A percentile compares a stretch with the other conserved stretches of the same genome.
These are phyloP conservation scores for Cyanoramphus novaezelandiae DNA, from an alignment of 2,113 vertebrate genomes.

Conservation along the genomic window DNA sequence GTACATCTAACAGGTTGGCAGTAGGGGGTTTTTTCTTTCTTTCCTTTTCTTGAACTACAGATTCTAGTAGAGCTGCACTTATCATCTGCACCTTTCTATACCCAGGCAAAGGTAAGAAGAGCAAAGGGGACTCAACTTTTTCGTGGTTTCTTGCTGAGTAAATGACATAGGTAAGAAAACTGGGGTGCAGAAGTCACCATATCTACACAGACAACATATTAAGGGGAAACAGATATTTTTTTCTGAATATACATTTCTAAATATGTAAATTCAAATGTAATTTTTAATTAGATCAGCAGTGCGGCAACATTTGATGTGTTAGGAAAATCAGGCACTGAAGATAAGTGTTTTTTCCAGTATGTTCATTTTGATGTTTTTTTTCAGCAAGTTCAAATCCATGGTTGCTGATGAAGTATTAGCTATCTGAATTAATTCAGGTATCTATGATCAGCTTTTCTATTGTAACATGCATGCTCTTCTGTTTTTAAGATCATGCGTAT, in stretches of 20 bases:
- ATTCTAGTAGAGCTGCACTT: background rate
- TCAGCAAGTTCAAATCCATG: background rate
- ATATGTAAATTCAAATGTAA: background rate
- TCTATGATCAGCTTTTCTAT: background rate
- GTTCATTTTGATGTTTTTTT: background rate
- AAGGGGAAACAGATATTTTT: background rate
- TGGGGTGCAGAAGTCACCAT: background rate
- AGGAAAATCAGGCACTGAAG: background rate
- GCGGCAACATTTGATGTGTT: background rate
- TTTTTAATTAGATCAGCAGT: background rate
- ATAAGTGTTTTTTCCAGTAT: background rate
- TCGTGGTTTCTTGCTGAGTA: background rate
- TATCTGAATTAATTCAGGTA: background rate
- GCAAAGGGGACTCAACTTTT: background rate
- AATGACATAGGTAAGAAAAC: background rate
- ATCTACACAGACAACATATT: background rate
- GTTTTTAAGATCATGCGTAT: background rate
- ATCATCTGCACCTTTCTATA: background rate
- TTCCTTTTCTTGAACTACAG: background rate
- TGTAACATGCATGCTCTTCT: background rate
- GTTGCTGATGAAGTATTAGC: background rate
- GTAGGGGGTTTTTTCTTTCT: background rate
- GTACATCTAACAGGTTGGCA: background rate
- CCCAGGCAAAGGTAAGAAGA: background rate
- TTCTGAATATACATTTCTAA: background rate